Conservation (phyloP, 2,113 vertebrate species). For the Myotis lucifugus region DNA sequence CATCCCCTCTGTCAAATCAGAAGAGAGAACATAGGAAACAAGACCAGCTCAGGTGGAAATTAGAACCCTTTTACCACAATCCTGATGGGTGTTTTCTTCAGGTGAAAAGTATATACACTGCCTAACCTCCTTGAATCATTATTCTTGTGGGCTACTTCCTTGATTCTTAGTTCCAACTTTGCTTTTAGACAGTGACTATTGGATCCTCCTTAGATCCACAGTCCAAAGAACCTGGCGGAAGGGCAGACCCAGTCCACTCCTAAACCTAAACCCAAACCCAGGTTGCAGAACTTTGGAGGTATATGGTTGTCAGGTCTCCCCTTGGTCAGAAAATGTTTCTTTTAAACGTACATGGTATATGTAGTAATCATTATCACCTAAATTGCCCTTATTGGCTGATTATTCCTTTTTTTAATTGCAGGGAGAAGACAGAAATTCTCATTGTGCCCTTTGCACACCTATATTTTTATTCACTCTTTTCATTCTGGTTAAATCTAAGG, state of each 20-base stretch:
- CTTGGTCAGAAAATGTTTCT: background rate
- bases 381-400: background rate
- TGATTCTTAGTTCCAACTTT: background rate
- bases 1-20: background rate
- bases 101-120: background rate
- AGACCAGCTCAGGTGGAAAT: background rate
- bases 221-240: background rate
- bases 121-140: background rate
- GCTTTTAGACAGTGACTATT: background rate
- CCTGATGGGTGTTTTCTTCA: background rate
- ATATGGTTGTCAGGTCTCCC: background rate
- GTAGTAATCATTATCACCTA: background rate
- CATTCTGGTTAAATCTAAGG: slow-evolving; percentile 34
- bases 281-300: background rate
- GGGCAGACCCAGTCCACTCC: background rate
- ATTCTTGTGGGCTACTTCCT: background rate
- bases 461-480: background rate
- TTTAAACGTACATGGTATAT: background rate
- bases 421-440: background rate
- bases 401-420: slow-evolving; percentile 8
- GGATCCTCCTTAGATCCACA: background rate
- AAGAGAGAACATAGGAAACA: background rate
- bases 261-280: background rate
- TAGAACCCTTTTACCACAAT: background rate
- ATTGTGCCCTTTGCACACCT: background rate